A percentile compares a stretch with the other conserved stretches of the same genome.
These are phyloP conservation scores for Hydrocynus forskahlii DNA, from an alignment of 2,797 vertebrate species.

Conservation along the genomic window DNA sequence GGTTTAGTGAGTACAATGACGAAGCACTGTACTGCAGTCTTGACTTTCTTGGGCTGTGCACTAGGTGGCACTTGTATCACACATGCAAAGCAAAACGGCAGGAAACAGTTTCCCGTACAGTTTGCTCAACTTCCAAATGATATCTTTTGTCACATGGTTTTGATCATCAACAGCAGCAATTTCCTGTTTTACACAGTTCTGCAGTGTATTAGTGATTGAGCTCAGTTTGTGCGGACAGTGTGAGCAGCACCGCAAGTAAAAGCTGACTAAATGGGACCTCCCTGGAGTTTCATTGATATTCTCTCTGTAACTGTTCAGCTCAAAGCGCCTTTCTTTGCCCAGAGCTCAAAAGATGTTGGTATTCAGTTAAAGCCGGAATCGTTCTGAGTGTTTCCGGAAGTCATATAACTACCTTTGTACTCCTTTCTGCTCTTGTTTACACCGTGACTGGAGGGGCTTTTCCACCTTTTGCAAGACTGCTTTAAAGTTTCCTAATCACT, in stretches of 20 bases:
- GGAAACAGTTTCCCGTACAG: background rate
- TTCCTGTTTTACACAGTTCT: background rate
- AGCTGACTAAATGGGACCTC: background rate
- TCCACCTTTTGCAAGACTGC: slow-evolving; percentile 7
- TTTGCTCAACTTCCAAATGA: slow-evolving; percentile 12
- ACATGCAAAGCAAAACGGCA: background rate
- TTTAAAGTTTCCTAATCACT: slow-evolving; percentile 16
- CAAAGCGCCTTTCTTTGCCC: background rate
- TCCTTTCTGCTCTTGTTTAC: slow-evolving; percentile 28
- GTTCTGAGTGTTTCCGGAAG: slow-evolving; percentile 5
- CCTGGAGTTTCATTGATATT: slow-evolving; percentile 2
- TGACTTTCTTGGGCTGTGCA: slow-evolving; percentile 3
- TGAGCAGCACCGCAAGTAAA: background rate
- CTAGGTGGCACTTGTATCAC: slow-evolving; percentile 41
- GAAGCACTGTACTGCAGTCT: background rate
- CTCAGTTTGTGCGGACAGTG: background rate
- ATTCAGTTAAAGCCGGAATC: slow-evolving; percentile 20
- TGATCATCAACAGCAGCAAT: background rate
- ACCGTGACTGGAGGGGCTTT: slow-evolving; percentile 5
- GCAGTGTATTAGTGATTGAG: background rate
- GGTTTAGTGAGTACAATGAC: background rate
- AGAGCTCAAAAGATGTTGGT: slow-evolving; percentile 14
- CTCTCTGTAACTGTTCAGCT: background rate
- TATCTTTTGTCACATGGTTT: background rate
- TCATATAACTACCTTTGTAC: slow-evolving; percentile 2